These are phyloP conservation scores for Sicus ferrugineus DNA, from an alignment of 2,888 invertebrate species.

Conservation along the genomic window DNA sequence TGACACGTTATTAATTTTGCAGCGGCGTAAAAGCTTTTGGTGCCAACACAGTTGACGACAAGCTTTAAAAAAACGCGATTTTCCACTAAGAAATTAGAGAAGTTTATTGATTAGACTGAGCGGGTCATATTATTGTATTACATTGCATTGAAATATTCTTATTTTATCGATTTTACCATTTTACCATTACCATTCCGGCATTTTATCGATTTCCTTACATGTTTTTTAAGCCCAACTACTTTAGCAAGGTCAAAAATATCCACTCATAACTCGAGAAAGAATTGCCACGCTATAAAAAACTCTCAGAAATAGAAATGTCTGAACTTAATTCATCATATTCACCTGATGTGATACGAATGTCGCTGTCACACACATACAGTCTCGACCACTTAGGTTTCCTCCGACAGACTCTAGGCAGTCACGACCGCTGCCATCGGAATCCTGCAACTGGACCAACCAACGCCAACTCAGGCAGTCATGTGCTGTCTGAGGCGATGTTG, in stretches of 20 bases:
- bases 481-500: neutral
- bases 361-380: neutral
- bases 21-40: too few species aligned
- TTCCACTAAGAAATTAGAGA: too few species aligned
- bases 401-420: neutral
- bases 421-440: neutral
- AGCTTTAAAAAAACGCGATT: too few species aligned
- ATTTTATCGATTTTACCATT: too few species aligned
- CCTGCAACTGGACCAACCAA: neutral
- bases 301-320: constrained; percentile 39
- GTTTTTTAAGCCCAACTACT: neutral
- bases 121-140: too few species aligned
- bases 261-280: constrained; percentile 6
- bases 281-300: constrained; percentile 14
- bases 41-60: too few species aligned
- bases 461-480: neutral
- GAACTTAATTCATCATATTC: constrained; percentile 52
- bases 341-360: constrained; percentile 31
- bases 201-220: neutral
- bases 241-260: constrained; percentile 7
- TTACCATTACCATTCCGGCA: too few species aligned
- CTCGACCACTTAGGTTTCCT: neutral
- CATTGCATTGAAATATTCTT: too few species aligned
- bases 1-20: too few species aligned
- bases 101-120: too few species aligned